Evolutionary conservation across 2,113 vertebrate species (phyloP).

Genomic region (Dasyornis broadbenti): DNA sequence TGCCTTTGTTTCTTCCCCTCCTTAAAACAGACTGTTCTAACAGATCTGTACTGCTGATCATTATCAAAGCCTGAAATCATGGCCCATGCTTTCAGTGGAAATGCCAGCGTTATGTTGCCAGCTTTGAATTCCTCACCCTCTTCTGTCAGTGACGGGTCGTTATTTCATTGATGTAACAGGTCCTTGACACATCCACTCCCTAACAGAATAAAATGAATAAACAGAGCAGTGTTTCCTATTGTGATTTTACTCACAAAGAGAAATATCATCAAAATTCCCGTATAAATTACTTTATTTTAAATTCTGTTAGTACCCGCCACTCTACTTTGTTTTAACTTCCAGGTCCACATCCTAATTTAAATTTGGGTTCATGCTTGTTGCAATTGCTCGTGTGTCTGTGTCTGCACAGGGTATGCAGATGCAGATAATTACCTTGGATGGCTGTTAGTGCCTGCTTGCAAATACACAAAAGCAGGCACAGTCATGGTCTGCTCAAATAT

Average conservation of each 20-base stretch:
- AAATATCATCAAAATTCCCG: neutral
- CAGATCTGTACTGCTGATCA: neutral
- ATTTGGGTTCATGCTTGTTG: neutral
- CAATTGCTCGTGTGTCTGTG: neutral
- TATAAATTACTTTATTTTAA: neutral
- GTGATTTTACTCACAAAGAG: neutral
- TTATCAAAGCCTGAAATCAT: neutral
- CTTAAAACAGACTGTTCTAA: neutral
- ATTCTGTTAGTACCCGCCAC: neutral
- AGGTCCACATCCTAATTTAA: neutral
- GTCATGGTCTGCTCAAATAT: neutral
- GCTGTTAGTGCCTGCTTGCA: neutral
- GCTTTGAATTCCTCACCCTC: neutral
- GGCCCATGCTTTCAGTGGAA: neutral
- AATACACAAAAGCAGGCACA: neutral
- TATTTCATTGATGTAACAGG: neutral
- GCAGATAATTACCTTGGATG: neutral
- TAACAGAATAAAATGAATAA: neutral
- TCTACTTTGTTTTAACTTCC: neutral
- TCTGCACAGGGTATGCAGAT: neutral
- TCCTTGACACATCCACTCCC: neutral
- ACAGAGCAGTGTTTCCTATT: neutral
- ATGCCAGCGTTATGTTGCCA: neutral
- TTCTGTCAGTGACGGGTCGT: neutral
- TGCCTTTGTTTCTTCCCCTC: neutral